A percentile compares a stretch with the other conserved stretches of the same genome.
phyloP scores from a whole-genome alignment of 2,888 invertebrate species.

The Diplazon laetatorius region DNA sequence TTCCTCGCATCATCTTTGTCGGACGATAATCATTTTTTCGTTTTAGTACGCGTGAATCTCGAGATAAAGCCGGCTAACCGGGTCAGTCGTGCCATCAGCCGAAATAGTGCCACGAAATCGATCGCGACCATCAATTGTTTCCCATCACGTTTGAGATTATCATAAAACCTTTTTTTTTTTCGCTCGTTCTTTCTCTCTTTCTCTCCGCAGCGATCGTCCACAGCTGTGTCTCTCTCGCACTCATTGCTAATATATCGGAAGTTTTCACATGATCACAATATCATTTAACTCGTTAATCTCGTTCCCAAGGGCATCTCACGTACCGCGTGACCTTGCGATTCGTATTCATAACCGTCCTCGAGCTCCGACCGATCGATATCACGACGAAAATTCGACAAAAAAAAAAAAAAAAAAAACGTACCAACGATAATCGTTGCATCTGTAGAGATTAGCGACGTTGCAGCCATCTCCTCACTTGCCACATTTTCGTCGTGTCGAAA shows the following conservation, averaged over 20 bases:
- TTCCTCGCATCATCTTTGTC: background rate
- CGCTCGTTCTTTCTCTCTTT: no score
- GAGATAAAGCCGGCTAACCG: background rate
- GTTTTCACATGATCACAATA: no score
- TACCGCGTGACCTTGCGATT: conserved; percentile 26
- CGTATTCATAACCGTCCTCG: background rate
- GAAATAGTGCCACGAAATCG: no score
- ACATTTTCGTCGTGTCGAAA: background rate
- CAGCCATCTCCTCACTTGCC: background rate
- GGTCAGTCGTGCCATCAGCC: no score
- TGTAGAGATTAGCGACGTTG: conserved; percentile 32
- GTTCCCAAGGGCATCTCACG: conserved; percentile 4
- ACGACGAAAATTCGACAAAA: conserved; percentile 17
- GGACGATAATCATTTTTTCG: background rate
- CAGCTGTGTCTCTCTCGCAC: no score
- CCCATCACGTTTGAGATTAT: no score
- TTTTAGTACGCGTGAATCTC: no score
- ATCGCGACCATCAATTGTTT: no score
- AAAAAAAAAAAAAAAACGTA: conserved; percentile 12
- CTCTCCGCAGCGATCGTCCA: no score
- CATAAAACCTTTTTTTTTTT: no score
- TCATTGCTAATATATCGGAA: no score
- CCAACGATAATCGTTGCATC: background rate
- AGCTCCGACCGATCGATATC: conserved; percentile 33
- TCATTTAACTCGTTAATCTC: no score